Conservation (phyloP, 2,888 invertebrate genomes). For the Amaurobius ferox region DNA sequence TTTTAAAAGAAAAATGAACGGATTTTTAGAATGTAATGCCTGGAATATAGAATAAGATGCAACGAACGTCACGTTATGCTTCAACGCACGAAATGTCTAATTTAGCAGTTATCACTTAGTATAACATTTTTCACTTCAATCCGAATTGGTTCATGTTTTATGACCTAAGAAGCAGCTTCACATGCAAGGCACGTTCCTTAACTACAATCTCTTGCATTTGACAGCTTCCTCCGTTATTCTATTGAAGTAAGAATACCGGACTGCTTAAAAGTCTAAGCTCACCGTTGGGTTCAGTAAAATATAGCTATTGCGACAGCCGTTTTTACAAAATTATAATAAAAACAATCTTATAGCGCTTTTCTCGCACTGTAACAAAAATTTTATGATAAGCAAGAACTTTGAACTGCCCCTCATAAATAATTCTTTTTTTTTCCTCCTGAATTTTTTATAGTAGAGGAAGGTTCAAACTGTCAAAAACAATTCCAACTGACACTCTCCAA, state of each 20-base stretch:
- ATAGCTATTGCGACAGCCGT: not conserved
- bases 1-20: too few species aligned
- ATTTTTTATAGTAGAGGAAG: too few species aligned
- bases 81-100: not conserved
- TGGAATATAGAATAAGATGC: too few species aligned
- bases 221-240: constrained; percentile 4
- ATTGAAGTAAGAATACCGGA: not conserved
- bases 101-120: not conserved
- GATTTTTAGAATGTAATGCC: too few species aligned
- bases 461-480: too few species aligned
- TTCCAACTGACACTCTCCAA: too few species aligned
- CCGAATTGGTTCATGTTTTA: constrained; percentile 32
- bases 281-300: not conserved
- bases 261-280: not conserved
- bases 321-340: too few species aligned
- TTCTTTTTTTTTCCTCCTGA: too few species aligned
- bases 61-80: not conserved
- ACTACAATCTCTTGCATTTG: not conserved
- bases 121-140: constrained; percentile 31
- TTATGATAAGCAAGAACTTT: too few species aligned
- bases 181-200: constrained; percentile 27
- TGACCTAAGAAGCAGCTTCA: not conserved
- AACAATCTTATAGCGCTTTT: too few species aligned
- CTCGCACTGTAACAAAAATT: too few species aligned
- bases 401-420: too few species aligned